A percentile compares a stretch with the other conserved stretches of the same genome.
These are phyloP conservation scores for Mastigias papua DNA, from an alignment of 30 jellyfish, hydroid and myxozoan genomes.

Conservation along the genomic window DNA sequence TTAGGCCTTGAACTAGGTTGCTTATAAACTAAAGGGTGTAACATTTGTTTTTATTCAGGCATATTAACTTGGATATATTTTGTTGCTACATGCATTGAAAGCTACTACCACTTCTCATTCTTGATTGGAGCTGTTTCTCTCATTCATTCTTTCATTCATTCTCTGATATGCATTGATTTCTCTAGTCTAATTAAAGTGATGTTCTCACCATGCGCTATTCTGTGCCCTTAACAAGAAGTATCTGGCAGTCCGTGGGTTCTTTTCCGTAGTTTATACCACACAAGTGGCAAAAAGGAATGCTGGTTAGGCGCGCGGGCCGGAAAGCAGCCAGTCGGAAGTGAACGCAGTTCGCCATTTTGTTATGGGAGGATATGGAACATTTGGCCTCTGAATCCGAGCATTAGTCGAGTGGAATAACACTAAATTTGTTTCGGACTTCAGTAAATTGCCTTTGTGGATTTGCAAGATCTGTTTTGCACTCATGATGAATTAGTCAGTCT, in stretches of 20 bases:
- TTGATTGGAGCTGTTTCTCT: no score
- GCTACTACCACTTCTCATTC: no score
- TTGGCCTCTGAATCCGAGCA: conserved; percentile 41
- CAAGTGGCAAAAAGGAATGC: conserved; percentile 38
- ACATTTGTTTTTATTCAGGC: no score
- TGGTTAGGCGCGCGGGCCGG: conserved; percentile 61
- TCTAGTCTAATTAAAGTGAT: no score
- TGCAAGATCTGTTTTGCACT: conserved; percentile 26
- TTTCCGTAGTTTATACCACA: conserved; percentile 19
- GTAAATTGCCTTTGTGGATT: background rate
- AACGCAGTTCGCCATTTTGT: conserved; percentile 60
- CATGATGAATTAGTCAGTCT: conserved; percentile 7
- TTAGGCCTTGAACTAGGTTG: no score
- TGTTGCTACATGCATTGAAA: no score
- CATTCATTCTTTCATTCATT: no score
- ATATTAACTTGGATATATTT: no score
- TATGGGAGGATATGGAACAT: conserved; percentile 52
- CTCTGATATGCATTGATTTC: no score
- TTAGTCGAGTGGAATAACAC: conserved; percentile 9
- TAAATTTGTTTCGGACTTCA: background rate
- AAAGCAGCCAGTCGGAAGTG: conserved; percentile 78
- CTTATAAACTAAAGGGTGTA: no score
- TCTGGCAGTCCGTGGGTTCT: conserved; percentile 5
- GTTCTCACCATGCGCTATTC: no score
- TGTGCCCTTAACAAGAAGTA: background rate